phyloP scores from a whole-genome alignment of 2,888 invertebrate genomes.

The Lasius fuliginosus region DNA sequence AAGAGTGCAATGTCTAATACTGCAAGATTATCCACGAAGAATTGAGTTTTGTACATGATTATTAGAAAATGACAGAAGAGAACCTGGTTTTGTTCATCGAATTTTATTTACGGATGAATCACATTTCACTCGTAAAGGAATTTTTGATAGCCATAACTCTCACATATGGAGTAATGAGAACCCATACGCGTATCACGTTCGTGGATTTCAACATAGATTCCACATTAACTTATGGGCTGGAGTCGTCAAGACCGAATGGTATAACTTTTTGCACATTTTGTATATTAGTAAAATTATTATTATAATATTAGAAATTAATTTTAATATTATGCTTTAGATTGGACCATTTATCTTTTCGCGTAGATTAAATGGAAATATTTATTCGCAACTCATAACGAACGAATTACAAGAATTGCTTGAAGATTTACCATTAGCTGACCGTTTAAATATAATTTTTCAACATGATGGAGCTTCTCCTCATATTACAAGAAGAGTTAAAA shows the following conservation, averaged over 20 bases:
- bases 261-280: neutral
- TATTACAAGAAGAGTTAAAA: neutral
- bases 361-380: neutral
- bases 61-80: neutral
- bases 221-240: neutral
- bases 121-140: neutral
- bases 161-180: too few relatives aligned
- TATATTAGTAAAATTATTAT: neutral
- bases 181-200: too few relatives aligned
- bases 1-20: too few relatives aligned
- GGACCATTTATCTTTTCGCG: neutral
- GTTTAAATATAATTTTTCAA: neutral
- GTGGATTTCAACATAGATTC: neutral
- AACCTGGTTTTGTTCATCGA: neutral
- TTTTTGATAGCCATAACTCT: too few relatives aligned
- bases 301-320: neutral
- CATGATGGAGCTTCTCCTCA: neutral
- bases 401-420: neutral
- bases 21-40: neutral
- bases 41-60: neutral
- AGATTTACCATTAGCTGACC: neutral
- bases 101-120: neutral
- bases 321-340: neutral
- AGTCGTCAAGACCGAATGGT: neutral
- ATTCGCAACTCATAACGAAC: neutral